These are phyloP conservation scores for Thecocarcelia acutangulata DNA, from an alignment of 2,888 invertebrate genomes.

Conservation along the genomic window DNA sequence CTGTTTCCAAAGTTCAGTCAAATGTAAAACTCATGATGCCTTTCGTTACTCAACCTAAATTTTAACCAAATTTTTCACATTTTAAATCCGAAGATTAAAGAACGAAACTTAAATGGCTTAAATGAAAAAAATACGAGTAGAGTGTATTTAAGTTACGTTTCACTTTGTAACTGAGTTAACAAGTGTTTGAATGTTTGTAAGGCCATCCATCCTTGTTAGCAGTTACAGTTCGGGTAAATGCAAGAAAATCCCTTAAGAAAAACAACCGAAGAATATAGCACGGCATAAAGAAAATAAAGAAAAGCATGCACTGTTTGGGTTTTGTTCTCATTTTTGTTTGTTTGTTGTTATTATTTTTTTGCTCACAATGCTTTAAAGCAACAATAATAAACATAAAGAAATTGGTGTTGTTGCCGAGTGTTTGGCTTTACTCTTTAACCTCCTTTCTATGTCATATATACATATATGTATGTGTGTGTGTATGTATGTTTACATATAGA, in stretches of 20 bases:
- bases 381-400: conserved; percentile 36
- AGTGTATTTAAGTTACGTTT: not conserved
- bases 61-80: too few relatives aligned
- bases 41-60: too few relatives aligned
- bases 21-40: too few relatives aligned
- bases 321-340: conserved; percentile 8
- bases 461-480: conserved; percentile 34
- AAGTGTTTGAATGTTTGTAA: not conserved
- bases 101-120: too few relatives aligned
- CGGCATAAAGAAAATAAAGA: conserved; percentile 15
- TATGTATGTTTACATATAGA: not conserved
- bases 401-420: conserved; percentile 37
- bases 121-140: not conserved
- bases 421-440: conserved; percentile 61
- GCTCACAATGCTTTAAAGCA: conserved; percentile 18
- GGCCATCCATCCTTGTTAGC: conserved; percentile 18
- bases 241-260: conserved; percentile 35
- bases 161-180: not conserved
- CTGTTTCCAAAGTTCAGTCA: too few relatives aligned
- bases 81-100: too few relatives aligned
- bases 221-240: conserved; percentile 8
- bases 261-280: conserved; percentile 14
- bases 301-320: conserved; percentile 6
- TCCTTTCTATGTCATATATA: conserved; percentile 50
- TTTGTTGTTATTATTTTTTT: too few relatives aligned